Evolutionary conservation across 2,113 vertebrate species (phyloP).

Genomic region (Corynorhinus townsendii): DNA sequence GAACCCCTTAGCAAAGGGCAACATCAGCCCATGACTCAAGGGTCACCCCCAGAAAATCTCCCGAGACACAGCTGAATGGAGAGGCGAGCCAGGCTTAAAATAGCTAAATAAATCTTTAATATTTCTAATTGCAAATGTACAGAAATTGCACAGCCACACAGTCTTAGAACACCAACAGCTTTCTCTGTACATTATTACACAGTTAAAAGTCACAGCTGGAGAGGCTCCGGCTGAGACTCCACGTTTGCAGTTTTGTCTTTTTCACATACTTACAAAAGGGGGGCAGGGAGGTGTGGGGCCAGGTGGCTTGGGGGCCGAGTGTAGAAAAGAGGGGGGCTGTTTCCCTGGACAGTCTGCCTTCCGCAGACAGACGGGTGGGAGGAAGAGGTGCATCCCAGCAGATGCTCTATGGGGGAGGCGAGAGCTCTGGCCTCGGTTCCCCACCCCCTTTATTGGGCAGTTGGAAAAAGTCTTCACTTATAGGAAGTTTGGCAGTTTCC

Average conservation of each 20-base stretch:
- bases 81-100: constrained; percentile 84
- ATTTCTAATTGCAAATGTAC: constrained; percentile 99
- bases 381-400: background rate
- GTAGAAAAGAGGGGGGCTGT: constrained; percentile 93
- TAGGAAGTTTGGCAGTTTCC: constrained; percentile 67
- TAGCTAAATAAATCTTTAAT: constrained; percentile 99
- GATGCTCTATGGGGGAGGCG: background rate
- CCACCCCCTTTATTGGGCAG: constrained; percentile 31
- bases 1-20: background rate
- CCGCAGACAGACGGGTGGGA: constrained; percentile 69
- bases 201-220: constrained; percentile 85
- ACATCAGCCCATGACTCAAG: background rate
- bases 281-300: background rate
- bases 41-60: background rate
- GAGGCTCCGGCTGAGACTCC: constrained; percentile 88
- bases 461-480: constrained; percentile 23
- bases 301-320: constrained; percentile 76
- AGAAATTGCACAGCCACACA: constrained; percentile 98
- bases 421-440: constrained; percentile 24
- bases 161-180: constrained; percentile 90
- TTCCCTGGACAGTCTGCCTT: constrained; percentile 83
- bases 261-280: constrained; percentile 96
- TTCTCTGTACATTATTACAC: constrained; percentile 98
- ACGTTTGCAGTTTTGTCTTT: constrained; percentile 66
- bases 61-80: constrained; percentile 25